Conservation (phyloP, 2,797 vertebrate genomes). For the Lycodopsis pacificus region DNA sequence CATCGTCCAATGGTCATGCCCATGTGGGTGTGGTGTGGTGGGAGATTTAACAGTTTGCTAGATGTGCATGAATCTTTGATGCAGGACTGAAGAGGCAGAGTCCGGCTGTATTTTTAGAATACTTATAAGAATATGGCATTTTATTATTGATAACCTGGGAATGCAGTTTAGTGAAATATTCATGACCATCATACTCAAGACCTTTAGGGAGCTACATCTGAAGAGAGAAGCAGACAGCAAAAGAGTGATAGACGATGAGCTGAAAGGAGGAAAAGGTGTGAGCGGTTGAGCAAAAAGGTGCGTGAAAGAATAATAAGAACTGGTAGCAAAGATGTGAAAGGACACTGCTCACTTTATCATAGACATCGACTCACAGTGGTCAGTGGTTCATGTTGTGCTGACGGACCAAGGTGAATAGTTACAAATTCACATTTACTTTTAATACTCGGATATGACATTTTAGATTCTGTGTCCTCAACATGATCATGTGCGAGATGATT, state of each 20-base stretch:
- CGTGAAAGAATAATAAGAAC: conserved; percentile 1
- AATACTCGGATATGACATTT: not conserved
- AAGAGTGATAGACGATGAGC: conserved; percentile 40
- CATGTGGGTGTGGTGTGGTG: conserved; percentile 36
- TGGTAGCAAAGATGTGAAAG: not conserved
- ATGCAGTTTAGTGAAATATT: conserved; percentile 86
- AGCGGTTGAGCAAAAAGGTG: not conserved
- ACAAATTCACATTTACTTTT: not conserved
- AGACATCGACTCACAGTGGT: not conserved
- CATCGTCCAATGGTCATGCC: conserved; percentile 39
- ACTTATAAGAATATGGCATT: conserved; percentile 86
- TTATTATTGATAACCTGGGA: conserved; percentile 87
- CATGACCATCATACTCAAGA: conserved; percentile 72
- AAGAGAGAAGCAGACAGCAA: conserved; percentile 53
- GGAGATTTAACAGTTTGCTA: conserved; percentile 66
- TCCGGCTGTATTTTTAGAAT: conserved; percentile 86
- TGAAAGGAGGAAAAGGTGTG: conserved; percentile 9
- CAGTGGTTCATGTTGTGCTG: not conserved
- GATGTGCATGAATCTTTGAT: conserved; percentile 82
- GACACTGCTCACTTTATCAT: not conserved
- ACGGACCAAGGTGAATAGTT: not conserved
- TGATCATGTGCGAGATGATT: too few relatives aligned
- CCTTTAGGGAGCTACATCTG: conserved; percentile 69
- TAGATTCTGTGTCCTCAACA: not conserved
- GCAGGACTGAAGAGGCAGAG: conserved; percentile 65